phyloP scores from a whole-genome alignment of 2,113 vertebrate genomes.

The Hemibagrus wyckioides region DNA sequence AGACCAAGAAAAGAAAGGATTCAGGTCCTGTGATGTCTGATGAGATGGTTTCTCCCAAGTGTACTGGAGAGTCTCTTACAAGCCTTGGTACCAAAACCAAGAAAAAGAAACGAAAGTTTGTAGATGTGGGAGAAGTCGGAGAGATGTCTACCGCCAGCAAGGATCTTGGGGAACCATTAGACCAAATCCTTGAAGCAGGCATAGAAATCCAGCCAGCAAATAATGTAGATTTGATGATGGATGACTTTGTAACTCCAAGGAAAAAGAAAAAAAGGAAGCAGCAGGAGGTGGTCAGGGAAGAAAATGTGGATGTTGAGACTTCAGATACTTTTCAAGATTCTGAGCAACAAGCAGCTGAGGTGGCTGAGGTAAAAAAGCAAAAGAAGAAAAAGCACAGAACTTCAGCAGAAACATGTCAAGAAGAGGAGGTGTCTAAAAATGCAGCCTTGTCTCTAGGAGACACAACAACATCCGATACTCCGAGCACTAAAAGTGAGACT shows the following conservation, averaged over 20 bases:
- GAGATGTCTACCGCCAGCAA: neutral
- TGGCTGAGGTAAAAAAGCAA: constrained; percentile 2
- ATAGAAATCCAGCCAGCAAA: neutral
- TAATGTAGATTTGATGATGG: neutral
- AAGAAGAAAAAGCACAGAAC: neutral
- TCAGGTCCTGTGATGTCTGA: neutral
- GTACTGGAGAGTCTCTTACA: neutral
- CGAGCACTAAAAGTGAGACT: neutral
- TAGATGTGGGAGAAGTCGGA: neutral
- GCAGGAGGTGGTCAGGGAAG: neutral
- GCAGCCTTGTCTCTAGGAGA: neutral
- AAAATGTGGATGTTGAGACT: neutral
- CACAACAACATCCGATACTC: too few species aligned
- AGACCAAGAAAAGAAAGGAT: constrained; percentile 1
- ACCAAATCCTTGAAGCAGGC: neutral
- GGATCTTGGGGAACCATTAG: neutral
- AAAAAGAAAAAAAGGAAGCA: constrained; percentile 40
- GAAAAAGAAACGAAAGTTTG: neutral
- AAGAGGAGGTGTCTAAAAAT: neutral
- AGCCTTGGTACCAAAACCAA: neutral
- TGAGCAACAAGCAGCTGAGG: neutral
- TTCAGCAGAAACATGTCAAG: neutral
- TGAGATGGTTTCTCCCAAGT: too few species aligned
- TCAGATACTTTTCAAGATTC: neutral
- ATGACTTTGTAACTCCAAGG: neutral